A percentile compares a stretch with the other conserved stretches of the same genome.
phyloP scores from a whole-genome alignment of 2,888 invertebrate genomes.

The Troglohyphantes excavatus region DNA sequence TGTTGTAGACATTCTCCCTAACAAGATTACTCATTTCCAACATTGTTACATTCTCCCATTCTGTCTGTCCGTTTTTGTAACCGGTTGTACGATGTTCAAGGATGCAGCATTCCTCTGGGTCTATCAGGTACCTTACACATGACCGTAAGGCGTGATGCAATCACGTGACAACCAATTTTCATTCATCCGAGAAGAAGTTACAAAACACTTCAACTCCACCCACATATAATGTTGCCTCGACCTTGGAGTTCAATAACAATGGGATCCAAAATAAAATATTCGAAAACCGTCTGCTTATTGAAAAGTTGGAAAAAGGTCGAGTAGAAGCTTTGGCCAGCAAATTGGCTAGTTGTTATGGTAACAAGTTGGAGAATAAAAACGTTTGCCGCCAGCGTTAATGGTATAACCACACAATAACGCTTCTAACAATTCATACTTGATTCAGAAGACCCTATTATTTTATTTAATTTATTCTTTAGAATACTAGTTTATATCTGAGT shows the following conservation, averaged over 20 bases:
- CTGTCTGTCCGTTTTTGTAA: constrained; percentile 11
- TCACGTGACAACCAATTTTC: constrained; percentile 61
- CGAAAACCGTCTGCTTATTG: constrained; percentile 39
- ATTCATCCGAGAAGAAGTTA: constrained; percentile 57
- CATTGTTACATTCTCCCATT: constrained; percentile 9
- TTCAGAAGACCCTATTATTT: too few relatives aligned
- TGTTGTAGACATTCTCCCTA: neutral
- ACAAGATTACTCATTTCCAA: neutral
- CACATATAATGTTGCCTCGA: constrained; percentile 56
- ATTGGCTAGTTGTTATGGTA: neutral
- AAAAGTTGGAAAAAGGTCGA: constrained; percentile 1
- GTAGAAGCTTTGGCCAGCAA: neutral
- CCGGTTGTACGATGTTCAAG: constrained; percentile 55
- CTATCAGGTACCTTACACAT: constrained; percentile 34
- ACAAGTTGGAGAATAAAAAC: too few relatives aligned
- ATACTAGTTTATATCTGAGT: too few relatives aligned
- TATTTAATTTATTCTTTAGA: too few relatives aligned
- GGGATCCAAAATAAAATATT: constrained; percentile 51
- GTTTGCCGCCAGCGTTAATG: too few relatives aligned
- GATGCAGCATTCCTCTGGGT: constrained; percentile 31
- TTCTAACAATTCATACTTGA: too few relatives aligned
- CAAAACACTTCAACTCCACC: constrained; percentile 68
- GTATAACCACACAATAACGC: too few relatives aligned
- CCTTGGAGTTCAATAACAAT: constrained; percentile 61
- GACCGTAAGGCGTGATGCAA: constrained; percentile 48